Evolutionary conservation across 23 tunicate genomes (phyloP), one percentile per base, ranked within the genome.

Genomic region (Clavelina lepadiformis): DNA sequence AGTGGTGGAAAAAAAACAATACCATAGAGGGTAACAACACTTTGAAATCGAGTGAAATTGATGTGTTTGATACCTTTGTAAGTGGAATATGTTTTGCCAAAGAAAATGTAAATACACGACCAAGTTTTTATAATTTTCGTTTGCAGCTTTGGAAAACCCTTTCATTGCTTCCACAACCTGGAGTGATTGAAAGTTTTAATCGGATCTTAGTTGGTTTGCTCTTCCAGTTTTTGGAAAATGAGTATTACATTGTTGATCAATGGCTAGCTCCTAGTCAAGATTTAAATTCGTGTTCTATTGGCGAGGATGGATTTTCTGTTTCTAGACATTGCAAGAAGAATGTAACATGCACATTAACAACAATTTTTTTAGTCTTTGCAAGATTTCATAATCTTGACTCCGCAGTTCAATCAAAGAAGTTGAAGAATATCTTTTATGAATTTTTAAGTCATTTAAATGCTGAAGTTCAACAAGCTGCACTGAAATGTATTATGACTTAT

Each of bases 201-300:
- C 32, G 65, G 23, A 30, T 32, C 56, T 58, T 89, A 65, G 71
- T 70, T 8, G 32, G 22, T 44, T 33, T 89, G 38, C 51, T 89
- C 13, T 69, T 81, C 26, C 33, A 65, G 20, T 89, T 57, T 51
- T 20, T 89, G 49, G 81, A 81, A 51, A 65, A 75, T n/a, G 97
- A 89, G 61, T 71, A 82, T 67, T 81, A 37, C 55, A 46, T 50
- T 45, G 88, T 75, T 31, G 97, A 89, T 44, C 70, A 77, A 31
- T 35, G 56, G 33, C 60, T 64, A 24, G 46, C 80, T n/a, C 41
- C 60, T 3, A 26, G 28, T 13, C 82, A 81, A 65, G 58, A 69
- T 56, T 38, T 89, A 55, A 19, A n/a, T n/a, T n/a, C n/a, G n/a
- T n/a, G n/a, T n/a, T n/a, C n/a, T n/a, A n/a, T n/a, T n/a, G n/a